These are phyloP conservation scores for Crotalus horridus DNA, from an alignment of 2,113 vertebrate species.

Conservation along the genomic window DNA sequence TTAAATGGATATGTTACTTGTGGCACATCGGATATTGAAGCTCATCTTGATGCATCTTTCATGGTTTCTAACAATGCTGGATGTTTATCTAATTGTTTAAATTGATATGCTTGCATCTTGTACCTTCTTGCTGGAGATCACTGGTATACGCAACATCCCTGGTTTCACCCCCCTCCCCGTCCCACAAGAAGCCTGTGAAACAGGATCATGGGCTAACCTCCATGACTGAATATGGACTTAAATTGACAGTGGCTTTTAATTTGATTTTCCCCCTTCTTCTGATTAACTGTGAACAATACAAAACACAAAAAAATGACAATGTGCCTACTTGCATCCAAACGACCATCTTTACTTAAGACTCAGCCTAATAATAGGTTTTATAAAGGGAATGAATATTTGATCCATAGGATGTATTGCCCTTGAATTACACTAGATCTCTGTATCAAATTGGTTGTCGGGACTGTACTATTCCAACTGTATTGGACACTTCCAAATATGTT, in stretches of 20 bases:
- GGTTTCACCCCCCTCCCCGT: background rate
- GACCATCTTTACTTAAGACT: background rate
- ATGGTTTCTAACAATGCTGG: background rate
- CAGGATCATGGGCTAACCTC: background rate
- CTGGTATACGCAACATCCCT: background rate
- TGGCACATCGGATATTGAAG: background rate
- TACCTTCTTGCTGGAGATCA: background rate
- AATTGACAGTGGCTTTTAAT: background rate
- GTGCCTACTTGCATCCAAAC: background rate
- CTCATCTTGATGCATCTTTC: background rate
- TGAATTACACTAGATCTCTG: background rate
- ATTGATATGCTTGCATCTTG: background rate
- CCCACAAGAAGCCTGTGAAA: background rate
- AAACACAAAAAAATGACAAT: background rate
- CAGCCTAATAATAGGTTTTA: background rate
- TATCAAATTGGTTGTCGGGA: background rate
- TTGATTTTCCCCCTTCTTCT: background rate
- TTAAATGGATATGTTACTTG: background rate
- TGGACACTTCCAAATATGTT: background rate
- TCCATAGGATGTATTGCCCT: background rate
- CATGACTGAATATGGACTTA: background rate
- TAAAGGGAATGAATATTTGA: background rate
- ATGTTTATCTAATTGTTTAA: background rate
- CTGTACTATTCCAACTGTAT: background rate
- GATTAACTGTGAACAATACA: background rate